Evolutionary conservation across 2,797 vertebrate species (phyloP).

Genomic region (Danio choprae): DNA sequence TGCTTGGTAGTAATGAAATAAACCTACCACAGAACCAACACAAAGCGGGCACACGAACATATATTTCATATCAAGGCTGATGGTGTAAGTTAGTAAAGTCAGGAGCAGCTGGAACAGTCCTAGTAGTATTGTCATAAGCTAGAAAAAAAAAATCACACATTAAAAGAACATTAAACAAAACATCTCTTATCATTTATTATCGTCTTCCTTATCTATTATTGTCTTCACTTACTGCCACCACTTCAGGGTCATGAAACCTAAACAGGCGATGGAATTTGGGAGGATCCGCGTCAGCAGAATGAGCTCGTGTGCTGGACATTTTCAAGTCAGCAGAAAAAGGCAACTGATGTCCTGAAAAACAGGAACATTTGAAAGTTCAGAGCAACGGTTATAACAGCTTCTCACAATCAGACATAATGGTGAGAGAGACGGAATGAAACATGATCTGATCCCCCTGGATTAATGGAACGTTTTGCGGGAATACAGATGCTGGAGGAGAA

Average conservation of each 20-base stretch:
- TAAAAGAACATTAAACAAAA: slow-evolving; percentile 11
- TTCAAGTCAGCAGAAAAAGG: slow-evolving; percentile 16
- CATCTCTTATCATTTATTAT: background rate
- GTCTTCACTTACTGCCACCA: slow-evolving; percentile 69
- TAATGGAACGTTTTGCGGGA: background rate
- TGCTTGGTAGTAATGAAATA: background rate
- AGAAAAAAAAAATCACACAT: slow-evolving; percentile 29
- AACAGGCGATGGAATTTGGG: slow-evolving; percentile 58
- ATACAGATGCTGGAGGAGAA: slow-evolving; percentile 30
- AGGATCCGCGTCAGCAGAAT: slow-evolving; percentile 9
- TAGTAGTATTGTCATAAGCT: slow-evolving; percentile 75
- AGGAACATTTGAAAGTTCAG: background rate
- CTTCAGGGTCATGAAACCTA: slow-evolving; percentile 71
- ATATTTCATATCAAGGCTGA: slow-evolving; percentile 18
- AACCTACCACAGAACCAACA: slow-evolving; percentile 72
- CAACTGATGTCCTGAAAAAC: slow-evolving; percentile 7
- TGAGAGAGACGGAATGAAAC: background rate
- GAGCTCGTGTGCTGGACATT: slow-evolving; percentile 62
- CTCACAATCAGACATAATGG: background rate
- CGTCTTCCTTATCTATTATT: background rate
- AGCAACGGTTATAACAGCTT: background rate
- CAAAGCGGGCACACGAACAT: slow-evolving; percentile 69
- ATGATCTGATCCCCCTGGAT: slow-evolving; percentile 25
- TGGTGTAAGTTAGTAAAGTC: slow-evolving; percentile 61
- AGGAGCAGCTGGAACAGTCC: slow-evolving; percentile 76